These are phyloP conservation scores for Numenius phaeopus DNA, from an alignment of 2,797 vertebrate species.

Conservation along the genomic window DNA sequence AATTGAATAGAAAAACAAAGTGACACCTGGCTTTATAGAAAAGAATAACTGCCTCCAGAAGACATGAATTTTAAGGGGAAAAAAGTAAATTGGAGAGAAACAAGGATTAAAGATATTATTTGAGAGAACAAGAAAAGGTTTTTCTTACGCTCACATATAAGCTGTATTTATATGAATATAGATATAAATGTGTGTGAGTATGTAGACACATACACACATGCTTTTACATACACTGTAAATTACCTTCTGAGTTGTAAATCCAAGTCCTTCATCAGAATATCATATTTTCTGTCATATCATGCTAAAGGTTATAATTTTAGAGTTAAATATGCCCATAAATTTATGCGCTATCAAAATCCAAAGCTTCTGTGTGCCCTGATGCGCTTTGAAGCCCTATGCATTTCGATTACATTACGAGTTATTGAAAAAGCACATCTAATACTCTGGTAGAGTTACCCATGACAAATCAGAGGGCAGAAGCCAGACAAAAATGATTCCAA, in stretches of 20 bases:
- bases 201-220: fast-evolving
- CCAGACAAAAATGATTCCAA: not conserved
- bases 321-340: not conserved
- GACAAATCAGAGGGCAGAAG: not conserved
- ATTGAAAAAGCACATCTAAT: not conserved
- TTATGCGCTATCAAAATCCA: not conserved
- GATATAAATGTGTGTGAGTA: not conserved
- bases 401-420: not conserved
- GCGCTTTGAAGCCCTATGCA: not conserved
- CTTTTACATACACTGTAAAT: not conserved
- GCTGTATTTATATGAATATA: not conserved
- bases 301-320: not conserved
- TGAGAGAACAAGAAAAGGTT: not conserved
- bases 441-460: not conserved
- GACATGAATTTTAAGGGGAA: not conserved
- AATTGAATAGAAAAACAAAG: not conserved
- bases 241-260: not conserved
- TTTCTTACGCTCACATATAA: not conserved
- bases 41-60: not conserved
- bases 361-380: not conserved
- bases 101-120: not conserved
- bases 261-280: not conserved
- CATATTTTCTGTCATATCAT: not conserved
- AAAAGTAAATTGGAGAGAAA: not conserved
- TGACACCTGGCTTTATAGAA: not conserved